These are phyloP conservation scores for Cephalopachus bancanus DNA, from an alignment of 2,797 vertebrate genomes.

Conservation along the genomic window DNA sequence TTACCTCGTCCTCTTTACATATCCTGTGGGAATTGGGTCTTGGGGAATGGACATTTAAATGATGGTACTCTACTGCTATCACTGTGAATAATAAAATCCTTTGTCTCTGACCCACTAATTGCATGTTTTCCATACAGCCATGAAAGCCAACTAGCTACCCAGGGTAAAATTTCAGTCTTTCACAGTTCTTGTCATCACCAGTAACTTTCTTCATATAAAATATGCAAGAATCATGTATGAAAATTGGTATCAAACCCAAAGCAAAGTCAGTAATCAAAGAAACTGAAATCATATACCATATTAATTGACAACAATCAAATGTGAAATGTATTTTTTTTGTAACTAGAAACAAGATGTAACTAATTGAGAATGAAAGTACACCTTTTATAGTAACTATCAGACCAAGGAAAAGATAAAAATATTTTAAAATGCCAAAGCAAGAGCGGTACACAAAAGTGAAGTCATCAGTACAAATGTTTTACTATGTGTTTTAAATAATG, in stretches of 20 bases:
- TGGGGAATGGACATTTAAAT: background rate
- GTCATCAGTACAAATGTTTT: background rate
- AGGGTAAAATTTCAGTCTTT: background rate
- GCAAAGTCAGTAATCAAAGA: background rate
- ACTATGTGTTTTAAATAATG: background rate
- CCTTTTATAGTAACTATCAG: background rate
- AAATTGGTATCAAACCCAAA: background rate
- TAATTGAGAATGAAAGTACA: background rate
- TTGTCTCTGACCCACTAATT: background rate
- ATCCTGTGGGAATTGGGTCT: background rate
- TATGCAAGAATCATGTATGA: background rate
- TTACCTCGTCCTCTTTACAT: background rate
- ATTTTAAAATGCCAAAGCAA: background rate
- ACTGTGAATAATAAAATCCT: background rate
- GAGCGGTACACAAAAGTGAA: background rate
- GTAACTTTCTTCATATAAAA: background rate
- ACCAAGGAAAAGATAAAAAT: background rate
- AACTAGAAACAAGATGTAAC: slow-evolving; percentile 29
- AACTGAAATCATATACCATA: background rate
- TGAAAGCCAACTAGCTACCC: background rate
- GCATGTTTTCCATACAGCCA: background rate
- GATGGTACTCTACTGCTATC: background rate
- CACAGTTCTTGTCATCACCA: background rate
- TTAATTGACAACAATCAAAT: background rate
- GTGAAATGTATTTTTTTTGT: slow-evolving; percentile 19